These are phyloP conservation scores for Philypnodon macrostomus DNA, from an alignment of 2,797 vertebrate genomes.

Conservation along the genomic window DNA sequence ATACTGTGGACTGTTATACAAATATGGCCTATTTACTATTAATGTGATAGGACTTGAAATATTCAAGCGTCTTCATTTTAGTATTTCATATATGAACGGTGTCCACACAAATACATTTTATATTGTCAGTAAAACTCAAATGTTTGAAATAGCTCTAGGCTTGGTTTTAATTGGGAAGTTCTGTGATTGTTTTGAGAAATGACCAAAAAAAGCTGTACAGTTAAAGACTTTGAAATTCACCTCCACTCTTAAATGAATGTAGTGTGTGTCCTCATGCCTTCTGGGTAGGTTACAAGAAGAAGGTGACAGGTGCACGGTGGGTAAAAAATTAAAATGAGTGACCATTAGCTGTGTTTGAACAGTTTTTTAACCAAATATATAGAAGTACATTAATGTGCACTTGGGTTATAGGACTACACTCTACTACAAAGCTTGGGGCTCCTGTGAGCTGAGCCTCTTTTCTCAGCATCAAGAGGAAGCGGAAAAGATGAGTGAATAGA, in stretches of 20 bases:
- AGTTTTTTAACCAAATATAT: too few relatives aligned
- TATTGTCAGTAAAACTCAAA: too few relatives aligned
- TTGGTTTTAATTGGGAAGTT: slow-evolving; percentile 2
- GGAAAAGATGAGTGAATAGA: slow-evolving; percentile 53
- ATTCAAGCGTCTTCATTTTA: neutral
- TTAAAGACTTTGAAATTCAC: slow-evolving; percentile 54
- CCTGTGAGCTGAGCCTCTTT: slow-evolving; percentile 22
- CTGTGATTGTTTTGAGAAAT: slow-evolving; percentile 59
- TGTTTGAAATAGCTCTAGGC: too few relatives aligned
- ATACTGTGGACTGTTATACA: neutral
- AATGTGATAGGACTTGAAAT: neutral
- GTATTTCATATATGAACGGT: too few relatives aligned
- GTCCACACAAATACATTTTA: too few relatives aligned
- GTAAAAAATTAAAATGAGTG: neutral
- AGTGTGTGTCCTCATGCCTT: slow-evolving; percentile 39
- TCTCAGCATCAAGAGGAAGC: slow-evolving; percentile 40
- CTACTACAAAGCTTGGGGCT: too few relatives aligned
- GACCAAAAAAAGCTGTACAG: slow-evolving; percentile 48
- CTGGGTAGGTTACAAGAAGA: slow-evolving; percentile 55
- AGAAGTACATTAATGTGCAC: too few relatives aligned
- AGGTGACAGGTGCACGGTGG: slow-evolving; percentile 19
- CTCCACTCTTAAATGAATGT: slow-evolving; percentile 37
- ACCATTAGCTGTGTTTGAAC: neutral
- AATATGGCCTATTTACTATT: too few relatives aligned
- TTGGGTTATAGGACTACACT: neutral